phyloP scores from a whole-genome alignment of 2,797 vertebrate genomes.

The Enteromius trimaculatus region DNA sequence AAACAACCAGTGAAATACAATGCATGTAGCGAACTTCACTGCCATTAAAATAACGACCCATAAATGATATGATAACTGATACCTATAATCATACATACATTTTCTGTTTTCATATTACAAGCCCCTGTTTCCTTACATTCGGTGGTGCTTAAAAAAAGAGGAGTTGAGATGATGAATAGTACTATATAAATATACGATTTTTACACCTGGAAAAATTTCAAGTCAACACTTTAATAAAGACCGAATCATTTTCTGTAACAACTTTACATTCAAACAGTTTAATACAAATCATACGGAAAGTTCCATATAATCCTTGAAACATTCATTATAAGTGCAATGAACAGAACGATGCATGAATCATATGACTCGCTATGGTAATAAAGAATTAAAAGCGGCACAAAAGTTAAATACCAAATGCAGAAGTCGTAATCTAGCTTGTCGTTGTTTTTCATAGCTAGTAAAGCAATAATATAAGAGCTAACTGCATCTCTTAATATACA shows the following conservation, averaged over 20 bases:
- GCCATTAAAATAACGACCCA: neutral
- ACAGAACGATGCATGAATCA: neutral
- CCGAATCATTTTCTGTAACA: neutral
- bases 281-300: constrained; percentile 13
- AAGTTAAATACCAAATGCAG: neutral
- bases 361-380: neutral
- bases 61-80: neutral
- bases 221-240: neutral
- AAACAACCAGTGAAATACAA: neutral
- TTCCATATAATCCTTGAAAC: constrained; percentile 1
- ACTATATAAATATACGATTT: neutral
- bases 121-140: constrained; percentile 3
- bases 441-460: neutral
- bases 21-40: neutral
- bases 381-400: constrained; percentile 13
- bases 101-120: constrained; percentile 36
- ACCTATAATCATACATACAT: neutral
- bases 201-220: neutral
- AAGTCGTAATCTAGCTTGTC: constrained; percentile 21
- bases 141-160: constrained; percentile 1
- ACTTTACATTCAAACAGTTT: constrained; percentile 3
- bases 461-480: constrained; percentile 18
- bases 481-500: constrained; percentile 1
- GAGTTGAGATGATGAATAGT: neutral
- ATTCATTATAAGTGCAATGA: constrained; percentile 2